A percentile compares a stretch with the other conserved stretches of the same genome.
phyloP scores from a whole-genome alignment of 2,113 vertebrate genomes.

The Cyrtonyx montezumae region DNA sequence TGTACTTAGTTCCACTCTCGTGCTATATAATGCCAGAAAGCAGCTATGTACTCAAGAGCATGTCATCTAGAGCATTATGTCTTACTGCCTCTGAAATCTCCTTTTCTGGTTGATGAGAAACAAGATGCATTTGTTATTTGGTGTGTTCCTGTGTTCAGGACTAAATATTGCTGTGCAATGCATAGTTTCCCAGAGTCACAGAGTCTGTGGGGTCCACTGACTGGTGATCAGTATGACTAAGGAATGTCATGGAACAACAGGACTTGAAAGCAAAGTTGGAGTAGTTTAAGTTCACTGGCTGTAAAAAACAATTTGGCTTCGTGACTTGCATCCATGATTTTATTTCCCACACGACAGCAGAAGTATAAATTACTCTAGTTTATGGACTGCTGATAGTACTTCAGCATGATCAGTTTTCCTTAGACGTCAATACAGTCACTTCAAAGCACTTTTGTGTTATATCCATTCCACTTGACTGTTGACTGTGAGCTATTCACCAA shows the following conservation, averaged over 20 bases:
- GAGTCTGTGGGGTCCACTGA: neutral
- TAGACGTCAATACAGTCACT: neutral
- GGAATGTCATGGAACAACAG: neutral
- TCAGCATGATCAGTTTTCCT: neutral
- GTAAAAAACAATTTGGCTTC: neutral
- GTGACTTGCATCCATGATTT: neutral
- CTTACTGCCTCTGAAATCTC: neutral
- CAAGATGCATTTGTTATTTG: neutral
- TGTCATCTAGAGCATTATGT: neutral
- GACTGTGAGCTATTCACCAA: neutral
- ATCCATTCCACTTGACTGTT: neutral
- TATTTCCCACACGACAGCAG: neutral
- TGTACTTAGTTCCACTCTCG: neutral
- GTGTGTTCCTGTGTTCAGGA: neutral
- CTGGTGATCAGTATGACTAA: neutral
- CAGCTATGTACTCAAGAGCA: neutral
- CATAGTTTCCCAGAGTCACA: conserved; percentile 15
- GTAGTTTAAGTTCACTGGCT: neutral
- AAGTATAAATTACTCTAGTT: neutral
- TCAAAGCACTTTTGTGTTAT: neutral
- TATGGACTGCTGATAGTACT: neutral
- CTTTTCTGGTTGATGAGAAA: neutral
- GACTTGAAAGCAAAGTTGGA: neutral
- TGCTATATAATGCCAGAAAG: neutral
- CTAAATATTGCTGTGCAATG: neutral